Conservation (phyloP, 2,113 vertebrate genomes). For the Cromileptes altivelis region DNA sequence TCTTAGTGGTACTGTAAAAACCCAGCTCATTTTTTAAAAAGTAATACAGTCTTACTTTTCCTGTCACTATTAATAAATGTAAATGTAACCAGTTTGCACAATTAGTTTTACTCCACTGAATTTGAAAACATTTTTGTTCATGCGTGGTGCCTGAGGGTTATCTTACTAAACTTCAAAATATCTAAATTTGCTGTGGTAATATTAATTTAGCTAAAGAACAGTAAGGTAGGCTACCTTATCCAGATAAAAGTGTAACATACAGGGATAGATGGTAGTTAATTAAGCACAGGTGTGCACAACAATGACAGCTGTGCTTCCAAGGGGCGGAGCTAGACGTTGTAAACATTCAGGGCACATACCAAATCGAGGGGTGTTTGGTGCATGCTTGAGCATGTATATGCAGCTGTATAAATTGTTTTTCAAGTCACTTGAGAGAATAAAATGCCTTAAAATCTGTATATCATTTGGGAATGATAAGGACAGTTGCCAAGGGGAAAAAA, state of each 20-base stretch:
- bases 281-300: slow-evolving; percentile 2
- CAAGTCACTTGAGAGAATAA: no score
- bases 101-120: not conserved
- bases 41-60: not conserved
- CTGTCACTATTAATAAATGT: not conserved
- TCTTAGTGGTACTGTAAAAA: not conserved
- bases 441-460: no score
- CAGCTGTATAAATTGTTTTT: no score
- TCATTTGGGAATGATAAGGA: no score
- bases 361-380: no score
- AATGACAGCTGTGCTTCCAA: not conserved
- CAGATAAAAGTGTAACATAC: not conserved
- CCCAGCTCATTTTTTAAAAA: no score
- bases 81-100: no score
- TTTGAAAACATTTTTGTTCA: not conserved
- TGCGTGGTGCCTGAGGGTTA: not conserved
- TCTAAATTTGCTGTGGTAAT: not conserved
- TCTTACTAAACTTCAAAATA: not conserved
- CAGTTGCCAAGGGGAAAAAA: no score
- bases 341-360: no score
- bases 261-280: not conserved
- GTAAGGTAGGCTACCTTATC: rapidly evolving
- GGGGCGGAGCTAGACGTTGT: no score
- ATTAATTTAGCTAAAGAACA: not conserved
- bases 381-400: no score